phyloP scores from a whole-genome alignment of 1,140 invertebrate genomes.

The Metopolophium dirhodum region DNA sequence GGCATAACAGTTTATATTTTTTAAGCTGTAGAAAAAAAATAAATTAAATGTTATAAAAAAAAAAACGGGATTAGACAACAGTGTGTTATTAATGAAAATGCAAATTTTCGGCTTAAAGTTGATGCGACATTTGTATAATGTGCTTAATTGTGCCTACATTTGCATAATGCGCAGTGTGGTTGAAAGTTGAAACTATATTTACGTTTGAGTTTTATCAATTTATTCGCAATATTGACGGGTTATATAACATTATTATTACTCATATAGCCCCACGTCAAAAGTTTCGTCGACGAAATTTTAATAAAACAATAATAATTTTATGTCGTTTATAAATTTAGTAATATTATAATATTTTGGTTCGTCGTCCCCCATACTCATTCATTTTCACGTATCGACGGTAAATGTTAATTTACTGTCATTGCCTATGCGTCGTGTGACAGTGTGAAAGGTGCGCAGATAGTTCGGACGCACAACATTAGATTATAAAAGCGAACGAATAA shows the following conservation, averaged over 20 bases:
- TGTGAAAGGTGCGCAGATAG: neutral
- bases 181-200: neutral
- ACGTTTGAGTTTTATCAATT: neutral
- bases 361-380: neutral
- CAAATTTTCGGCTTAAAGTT: neutral
- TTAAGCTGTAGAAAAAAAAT: neutral
- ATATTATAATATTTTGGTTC: neutral
- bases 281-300: neutral
- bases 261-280: neutral
- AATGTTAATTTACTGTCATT: neutral
- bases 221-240: too few relatives aligned
- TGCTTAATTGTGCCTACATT: too few relatives aligned
- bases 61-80: neutral
- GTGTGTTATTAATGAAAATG: neutral
- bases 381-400: too few relatives aligned
- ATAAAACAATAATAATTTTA: neutral
- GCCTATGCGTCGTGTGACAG: neutral
- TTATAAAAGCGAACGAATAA: neutral
- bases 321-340: neutral
- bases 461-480: neutral
- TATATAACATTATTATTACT: neutral
- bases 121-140: neutral
- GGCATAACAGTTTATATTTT: neutral
- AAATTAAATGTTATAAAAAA: neutral
- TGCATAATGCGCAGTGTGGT: neutral